These are phyloP conservation scores for Lepidotrigona ventralis DNA, from an alignment of 1,140 invertebrate species.

Conservation along the genomic window DNA sequence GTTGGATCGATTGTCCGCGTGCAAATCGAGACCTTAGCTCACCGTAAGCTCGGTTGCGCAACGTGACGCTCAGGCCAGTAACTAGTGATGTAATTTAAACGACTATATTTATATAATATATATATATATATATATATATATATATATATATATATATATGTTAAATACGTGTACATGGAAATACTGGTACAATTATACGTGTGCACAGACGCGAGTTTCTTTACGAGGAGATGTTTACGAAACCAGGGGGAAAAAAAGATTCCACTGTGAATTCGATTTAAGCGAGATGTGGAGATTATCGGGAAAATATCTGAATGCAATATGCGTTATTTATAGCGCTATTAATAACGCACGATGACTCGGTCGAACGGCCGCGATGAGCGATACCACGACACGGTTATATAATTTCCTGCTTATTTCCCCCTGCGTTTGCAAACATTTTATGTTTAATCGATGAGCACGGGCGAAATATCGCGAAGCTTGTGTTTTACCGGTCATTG, in stretches of 20 bases:
- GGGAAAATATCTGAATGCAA: constrained; percentile 18
- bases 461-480: background rate
- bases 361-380: constrained; percentile 2
- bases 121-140: no score
- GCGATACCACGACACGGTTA: constrained; percentile 14
- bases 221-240: background rate
- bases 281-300: background rate
- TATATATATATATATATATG: no score
- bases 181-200: no score
- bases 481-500: background rate
- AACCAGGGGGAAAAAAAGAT: background rate
- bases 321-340: background rate
- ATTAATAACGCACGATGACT: constrained; percentile 30
- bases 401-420: constrained; percentile 18
- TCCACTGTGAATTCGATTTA: background rate
- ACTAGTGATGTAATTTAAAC: constrained; percentile 27
- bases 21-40: background rate
- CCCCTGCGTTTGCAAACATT: background rate
- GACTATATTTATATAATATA: background rate
- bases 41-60: constrained; percentile 13
- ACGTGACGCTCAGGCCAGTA: constrained; percentile 25
- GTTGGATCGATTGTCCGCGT: constrained; percentile 43
- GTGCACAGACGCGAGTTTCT: background rate
- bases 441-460: background rate
- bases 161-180: no score